Conservation (phyloP, 2,113 vertebrate genomes). For the Antennarius striatus region DNA sequence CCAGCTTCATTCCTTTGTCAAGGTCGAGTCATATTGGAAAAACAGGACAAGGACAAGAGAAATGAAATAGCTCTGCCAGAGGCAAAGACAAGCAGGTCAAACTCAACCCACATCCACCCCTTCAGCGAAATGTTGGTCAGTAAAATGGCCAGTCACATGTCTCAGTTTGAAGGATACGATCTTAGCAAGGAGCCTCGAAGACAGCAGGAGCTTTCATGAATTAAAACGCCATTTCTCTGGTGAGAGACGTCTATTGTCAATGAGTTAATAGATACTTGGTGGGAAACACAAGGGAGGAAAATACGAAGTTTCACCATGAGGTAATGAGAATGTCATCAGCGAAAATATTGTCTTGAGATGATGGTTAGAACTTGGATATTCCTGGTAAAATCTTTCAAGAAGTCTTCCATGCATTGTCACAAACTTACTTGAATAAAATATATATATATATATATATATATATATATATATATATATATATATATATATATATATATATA, state of each 20-base stretch:
- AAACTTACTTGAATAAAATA: no score
- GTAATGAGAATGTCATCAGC: conserved; percentile 7
- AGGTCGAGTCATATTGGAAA: conserved; percentile 69
- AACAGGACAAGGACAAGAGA: conserved; percentile 40
- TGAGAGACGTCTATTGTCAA: conserved; percentile 28
- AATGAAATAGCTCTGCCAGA: conserved; percentile 31
- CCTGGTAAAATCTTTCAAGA: background rate
- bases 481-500: no score
- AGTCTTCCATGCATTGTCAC: no score
- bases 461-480: no score
- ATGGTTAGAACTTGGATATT: conserved; percentile 16
- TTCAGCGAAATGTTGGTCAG: conserved; percentile 24
- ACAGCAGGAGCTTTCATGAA: conserved; percentile 9
- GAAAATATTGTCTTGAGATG: background rate
- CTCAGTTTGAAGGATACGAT: conserved; percentile 3
- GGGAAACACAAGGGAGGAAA: conserved; percentile 29
- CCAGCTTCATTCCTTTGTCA: conserved; percentile 54
- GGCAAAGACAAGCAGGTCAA: conserved; percentile 47
- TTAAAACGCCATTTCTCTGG: conserved; percentile 37
- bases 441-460: no score
- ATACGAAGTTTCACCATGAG: conserved; percentile 12
- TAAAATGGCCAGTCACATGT: conserved; percentile 16
- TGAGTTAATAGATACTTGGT: conserved; percentile 34
- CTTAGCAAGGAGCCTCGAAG: conserved; percentile 1
- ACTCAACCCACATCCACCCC: conserved; percentile 33